phyloP scores from a whole-genome alignment of 35 echinoderm and acorn worm species.

The Amphiura filiformis region DNA sequence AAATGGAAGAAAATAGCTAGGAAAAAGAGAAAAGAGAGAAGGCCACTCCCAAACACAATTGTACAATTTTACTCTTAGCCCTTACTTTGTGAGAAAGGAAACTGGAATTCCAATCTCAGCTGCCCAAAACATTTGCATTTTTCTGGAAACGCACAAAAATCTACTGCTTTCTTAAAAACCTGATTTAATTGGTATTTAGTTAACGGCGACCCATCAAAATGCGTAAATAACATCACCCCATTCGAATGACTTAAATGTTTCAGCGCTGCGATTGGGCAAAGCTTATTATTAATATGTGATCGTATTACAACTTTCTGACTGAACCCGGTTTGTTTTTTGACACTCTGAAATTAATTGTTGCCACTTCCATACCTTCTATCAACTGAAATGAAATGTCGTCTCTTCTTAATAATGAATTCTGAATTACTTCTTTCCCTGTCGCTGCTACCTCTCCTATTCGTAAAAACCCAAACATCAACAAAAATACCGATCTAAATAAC shows the following conservation, averaged over 20 bases:
- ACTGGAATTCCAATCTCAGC: no score
- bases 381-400: background rate
- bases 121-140: no score
- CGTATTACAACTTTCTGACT: background rate
- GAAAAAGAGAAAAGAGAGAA: no score
- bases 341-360: background rate
- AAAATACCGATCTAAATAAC: background rate
- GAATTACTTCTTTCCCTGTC: background rate
- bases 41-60: no score
- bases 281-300: background rate
- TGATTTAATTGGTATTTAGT: background rate
- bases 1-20: no score
- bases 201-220: no score
- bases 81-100: no score
- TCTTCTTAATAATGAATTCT: background rate
- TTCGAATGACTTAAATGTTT: background rate
- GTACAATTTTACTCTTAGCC: no score
- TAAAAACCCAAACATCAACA: conserved; percentile 18
- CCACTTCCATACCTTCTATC: background rate
- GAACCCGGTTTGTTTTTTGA: conserved; percentile 6
- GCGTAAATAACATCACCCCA: background rate
- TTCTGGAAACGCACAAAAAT: no score
- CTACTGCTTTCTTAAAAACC: no score
- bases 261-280: background rate
- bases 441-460: conserved; percentile 18